A percentile compares a stretch with the other conserved stretches of the same genome.
Evolutionary conservation across 1,140 invertebrate genomes (phyloP).

Genomic region (Phortica variegata): DNA sequence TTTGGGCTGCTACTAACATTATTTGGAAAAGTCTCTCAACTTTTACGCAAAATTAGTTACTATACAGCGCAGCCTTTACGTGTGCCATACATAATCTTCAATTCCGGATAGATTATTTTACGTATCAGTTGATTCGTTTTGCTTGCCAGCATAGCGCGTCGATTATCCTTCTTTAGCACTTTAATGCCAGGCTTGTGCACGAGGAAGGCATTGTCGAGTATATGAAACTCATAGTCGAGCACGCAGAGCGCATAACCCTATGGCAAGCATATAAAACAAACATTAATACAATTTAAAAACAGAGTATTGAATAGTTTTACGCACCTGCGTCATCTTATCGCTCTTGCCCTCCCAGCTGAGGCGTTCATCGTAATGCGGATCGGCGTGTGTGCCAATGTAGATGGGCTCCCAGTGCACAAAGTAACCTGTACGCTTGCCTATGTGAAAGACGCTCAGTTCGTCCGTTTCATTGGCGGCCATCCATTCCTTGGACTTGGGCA

Average conservation of each 20-base stretch:
- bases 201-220: constrained; percentile 85
- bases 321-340: constrained; percentile 92
- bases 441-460: constrained; percentile 76
- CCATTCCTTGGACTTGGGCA: constrained; percentile 84
- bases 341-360: constrained; percentile 88
- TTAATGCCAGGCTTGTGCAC: constrained; percentile 87
- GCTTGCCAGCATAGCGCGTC: constrained; percentile 71
- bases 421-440: constrained; percentile 76
- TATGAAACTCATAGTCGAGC: constrained; percentile 85
- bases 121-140: constrained; percentile 79
- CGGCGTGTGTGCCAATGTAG: constrained; percentile 81
- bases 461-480: constrained; percentile 68
- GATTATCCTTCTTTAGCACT: constrained; percentile 73
- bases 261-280: constrained; percentile 43
- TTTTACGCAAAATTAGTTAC: constrained; percentile 55
- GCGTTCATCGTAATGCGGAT: constrained; percentile 85
- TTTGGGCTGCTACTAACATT: no score
- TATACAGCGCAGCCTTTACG: constrained; percentile 80
- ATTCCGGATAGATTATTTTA: constrained; percentile 79
- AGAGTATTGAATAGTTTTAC: background rate
- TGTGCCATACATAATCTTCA: constrained; percentile 78
- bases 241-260: constrained; percentile 86
- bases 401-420: constrained; percentile 89
- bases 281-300: background rate
- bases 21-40: constrained; percentile 33